Conservation (phyloP, 2,113 vertebrate species). For the Entelurus aequoreus region DNA sequence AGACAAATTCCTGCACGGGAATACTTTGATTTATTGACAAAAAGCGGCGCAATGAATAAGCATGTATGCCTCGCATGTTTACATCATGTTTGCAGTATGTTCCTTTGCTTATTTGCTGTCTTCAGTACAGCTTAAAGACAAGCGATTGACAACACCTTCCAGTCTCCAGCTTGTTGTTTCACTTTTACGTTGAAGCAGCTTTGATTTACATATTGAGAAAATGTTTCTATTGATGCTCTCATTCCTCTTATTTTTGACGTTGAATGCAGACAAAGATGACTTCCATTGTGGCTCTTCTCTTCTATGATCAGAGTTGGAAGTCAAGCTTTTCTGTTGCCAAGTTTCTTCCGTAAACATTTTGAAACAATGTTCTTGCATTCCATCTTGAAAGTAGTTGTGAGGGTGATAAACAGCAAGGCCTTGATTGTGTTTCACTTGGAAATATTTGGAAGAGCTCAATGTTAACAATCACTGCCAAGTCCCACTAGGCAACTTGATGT, state of each 20-base stretch:
- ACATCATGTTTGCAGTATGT: slow-evolving; percentile 10
- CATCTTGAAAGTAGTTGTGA: neutral
- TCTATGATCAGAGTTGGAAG: slow-evolving; percentile 38
- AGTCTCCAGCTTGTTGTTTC: slow-evolving; percentile 27
- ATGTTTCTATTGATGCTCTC: slow-evolving; percentile 54
- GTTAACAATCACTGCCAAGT: slow-evolving; percentile 47
- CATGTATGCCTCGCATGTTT: slow-evolving; percentile 20
- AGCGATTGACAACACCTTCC: slow-evolving; percentile 25
- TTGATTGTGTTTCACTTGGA: slow-evolving; percentile 12
- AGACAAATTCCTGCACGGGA: slow-evolving; percentile 40
- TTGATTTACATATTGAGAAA: slow-evolving; percentile 58
- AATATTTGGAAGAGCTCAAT: slow-evolving; percentile 34
- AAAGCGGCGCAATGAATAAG: slow-evolving; percentile 44
- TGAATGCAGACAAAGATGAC: slow-evolving; percentile 41
- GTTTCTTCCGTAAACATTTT: neutral
- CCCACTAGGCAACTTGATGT: slow-evolving; percentile 47
- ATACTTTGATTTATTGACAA: slow-evolving; percentile 59
- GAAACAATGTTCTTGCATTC: neutral
- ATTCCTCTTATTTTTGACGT: slow-evolving; percentile 39
- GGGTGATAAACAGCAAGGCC: slow-evolving; percentile 16
- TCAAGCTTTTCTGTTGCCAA: slow-evolving; percentile 30
- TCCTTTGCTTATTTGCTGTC: neutral
- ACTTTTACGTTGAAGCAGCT: slow-evolving; percentile 41
- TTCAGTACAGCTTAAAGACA: slow-evolving; percentile 36
- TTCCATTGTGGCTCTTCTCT: slow-evolving; percentile 36